Evolutionary conservation across 2,888 invertebrate genomes (phyloP), one percentile per base, ranked within the genome.

Genomic region (Entomobrya proxima): DNA sequence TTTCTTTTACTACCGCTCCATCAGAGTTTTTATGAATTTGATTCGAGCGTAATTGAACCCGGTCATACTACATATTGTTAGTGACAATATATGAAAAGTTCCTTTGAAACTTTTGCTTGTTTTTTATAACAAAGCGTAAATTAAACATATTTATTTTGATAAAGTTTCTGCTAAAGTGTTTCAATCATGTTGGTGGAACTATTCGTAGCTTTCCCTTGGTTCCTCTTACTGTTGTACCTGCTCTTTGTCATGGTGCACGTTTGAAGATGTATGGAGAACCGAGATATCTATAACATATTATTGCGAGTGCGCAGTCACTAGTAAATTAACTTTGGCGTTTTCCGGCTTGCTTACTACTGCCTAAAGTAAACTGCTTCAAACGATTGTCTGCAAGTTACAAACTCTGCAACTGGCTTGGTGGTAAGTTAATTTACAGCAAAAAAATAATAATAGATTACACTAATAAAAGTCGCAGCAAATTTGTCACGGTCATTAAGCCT

Each of bases 141-240:
- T n/a, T n/a, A n/a, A n/a, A n/a, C n/a, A 52, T 11, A 52, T 47
- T 52, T 37, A 55, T 21, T 32, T 61, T 61, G 13, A 1, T 18
- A 18, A 76, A 3, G 21, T 24, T 77, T 11, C 18, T 24, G 30
- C 2, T 27, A 18, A 21, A 15, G n/a, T 1, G 30, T 44, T 18
- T 64, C 50, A 69, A 82, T 27, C 76, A 91, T 91, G 91, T 86
- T 90, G 80, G 88, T 91, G 55, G 90, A 90, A 88, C 93, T 94
- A 92, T 94, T 94, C 92, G 93, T 95, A 91, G 93, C 95, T 91
- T 94, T 94, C 91, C 95, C 95, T 91, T 94, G 94, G 94, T 93
- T 95, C 91, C 93, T 94, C 91, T 93, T 95, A 91, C 93, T 95
- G 91, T 92, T 94, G 91, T 94, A 95, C 91, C 93, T 95, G 91